Evolutionary conservation across 2,113 vertebrate genomes (phyloP), one percentile per base, ranked within the genome.

Genomic region (Paraplagusia blochii): DNA sequence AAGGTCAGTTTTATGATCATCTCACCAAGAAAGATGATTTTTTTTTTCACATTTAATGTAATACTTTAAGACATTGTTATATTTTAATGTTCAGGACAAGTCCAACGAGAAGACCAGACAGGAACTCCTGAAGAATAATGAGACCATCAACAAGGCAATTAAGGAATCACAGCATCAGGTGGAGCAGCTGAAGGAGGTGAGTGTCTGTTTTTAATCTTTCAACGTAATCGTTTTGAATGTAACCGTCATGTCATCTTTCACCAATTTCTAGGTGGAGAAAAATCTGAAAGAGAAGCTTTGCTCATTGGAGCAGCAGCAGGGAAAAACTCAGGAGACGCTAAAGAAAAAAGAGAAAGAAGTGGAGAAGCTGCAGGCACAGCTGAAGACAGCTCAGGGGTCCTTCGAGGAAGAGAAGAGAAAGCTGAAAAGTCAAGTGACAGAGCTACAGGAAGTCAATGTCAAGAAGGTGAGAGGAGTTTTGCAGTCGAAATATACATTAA

Each of bases 171-270:
- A 92, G 82, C 89, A 88, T 45, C 90, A 89, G 53, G 59, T 97
- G 80, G 91, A 93, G 80, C 92, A 91, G 75, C 89, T 91, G 16
- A 92, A 85, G 57, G 92, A 93, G 90, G 97, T 96, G 86, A 88
- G 58, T 5, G 7, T 45, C 8, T 42, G 9, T 4, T 38, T 50
- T 56, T 19, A 22, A 47, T 1, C 1, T 8, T 6, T 13, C 0
- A 29, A 13, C 1, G 7, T 11, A 10, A 13, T 5, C 49, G 11
- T 13, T 1, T 22, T 2, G 40, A 22, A 49, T 9, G n/a, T 47
- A n/a, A 44, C 29, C 14, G 56, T 46, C 49, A 58, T 15, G n/a
- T 44, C 11, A 56, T 12, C 3, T 8, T 22, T 13, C 35, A 16
- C 17, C 66, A 54, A 69, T 55, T 8, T 14, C 33, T 55, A 97